Conservation (phyloP, 2,888 invertebrate genomes). For the Chamaedrilus cognettii region DNA sequence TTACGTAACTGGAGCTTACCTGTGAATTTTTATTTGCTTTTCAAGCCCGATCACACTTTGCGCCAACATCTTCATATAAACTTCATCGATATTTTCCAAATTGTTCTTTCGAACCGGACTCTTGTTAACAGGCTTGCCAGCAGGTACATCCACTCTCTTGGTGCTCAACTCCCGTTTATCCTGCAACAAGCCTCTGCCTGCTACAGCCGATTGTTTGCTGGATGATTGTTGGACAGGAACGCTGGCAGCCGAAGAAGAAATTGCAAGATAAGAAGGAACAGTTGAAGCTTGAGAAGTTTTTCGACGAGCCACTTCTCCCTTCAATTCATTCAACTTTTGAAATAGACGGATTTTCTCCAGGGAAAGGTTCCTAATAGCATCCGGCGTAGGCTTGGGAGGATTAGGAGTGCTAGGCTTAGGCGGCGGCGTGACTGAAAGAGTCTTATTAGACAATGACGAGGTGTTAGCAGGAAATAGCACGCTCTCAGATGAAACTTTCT, state of each 20-base stretch:
- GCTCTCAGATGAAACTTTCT: too few species aligned
- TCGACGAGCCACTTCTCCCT: background rate
- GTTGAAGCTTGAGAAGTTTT: background rate
- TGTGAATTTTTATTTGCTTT: background rate
- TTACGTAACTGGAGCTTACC: background rate
- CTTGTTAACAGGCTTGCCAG: too few species aligned
- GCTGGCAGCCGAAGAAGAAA: too few species aligned
- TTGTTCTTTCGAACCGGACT: too few species aligned
- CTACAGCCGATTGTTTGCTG: too few species aligned
- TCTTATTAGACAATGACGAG: too few species aligned
- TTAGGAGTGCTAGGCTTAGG: background rate
- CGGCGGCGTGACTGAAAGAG: background rate
- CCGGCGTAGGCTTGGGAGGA: background rate
- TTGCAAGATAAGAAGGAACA: background rate
- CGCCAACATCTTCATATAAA: background rate
- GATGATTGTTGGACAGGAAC: too few species aligned
- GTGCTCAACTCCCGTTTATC: too few species aligned
- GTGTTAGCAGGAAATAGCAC: too few species aligned
- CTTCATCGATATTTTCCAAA: too few species aligned
- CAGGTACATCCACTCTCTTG: too few species aligned
- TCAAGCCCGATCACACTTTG: background rate
- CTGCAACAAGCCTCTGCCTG: too few species aligned
- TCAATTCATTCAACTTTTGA: background rate
- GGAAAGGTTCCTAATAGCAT: background rate
- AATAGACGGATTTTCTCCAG: background rate